phyloP scores from a whole-genome alignment of 2,113 vertebrate genomes.

The Protobothrops flavoviridis region DNA sequence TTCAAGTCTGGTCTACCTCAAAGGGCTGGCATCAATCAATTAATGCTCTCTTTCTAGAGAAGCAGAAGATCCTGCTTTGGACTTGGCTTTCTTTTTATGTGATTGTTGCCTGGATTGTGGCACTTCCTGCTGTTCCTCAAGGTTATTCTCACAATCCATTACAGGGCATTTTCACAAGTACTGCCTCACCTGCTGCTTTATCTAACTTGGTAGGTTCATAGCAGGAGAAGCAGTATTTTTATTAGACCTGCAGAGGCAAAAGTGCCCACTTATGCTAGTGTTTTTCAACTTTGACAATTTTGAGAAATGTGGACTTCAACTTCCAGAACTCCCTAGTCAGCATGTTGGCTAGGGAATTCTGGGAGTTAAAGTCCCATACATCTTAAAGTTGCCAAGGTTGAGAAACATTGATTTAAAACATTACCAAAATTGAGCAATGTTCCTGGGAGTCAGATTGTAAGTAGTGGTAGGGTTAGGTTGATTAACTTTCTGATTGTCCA shows the following conservation, averaged over 20 bases:
- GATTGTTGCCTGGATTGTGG: neutral
- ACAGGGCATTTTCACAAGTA: neutral
- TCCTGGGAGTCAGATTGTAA: neutral
- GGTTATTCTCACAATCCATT: neutral
- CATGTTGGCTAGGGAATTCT: neutral
- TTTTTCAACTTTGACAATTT: neutral
- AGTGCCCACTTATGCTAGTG: neutral
- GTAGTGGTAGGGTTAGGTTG: neutral
- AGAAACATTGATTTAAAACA: neutral
- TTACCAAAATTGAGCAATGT: neutral
- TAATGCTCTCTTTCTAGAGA: neutral
- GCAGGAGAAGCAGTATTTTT: neutral
- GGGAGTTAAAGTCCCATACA: neutral
- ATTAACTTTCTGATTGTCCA: neutral
- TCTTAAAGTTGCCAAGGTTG: neutral
- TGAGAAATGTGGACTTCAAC: neutral
- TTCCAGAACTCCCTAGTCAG: neutral
- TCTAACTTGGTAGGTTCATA: neutral
- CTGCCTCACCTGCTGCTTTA: neutral
- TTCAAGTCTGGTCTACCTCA: neutral
- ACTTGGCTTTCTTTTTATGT: neutral
- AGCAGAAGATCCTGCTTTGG: neutral
- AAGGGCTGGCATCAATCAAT: neutral
- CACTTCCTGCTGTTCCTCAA: neutral
- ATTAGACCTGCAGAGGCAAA: neutral